phyloP scores from a whole-genome alignment of 2,113 vertebrate genomes.

The Antennarius striatus region DNA sequence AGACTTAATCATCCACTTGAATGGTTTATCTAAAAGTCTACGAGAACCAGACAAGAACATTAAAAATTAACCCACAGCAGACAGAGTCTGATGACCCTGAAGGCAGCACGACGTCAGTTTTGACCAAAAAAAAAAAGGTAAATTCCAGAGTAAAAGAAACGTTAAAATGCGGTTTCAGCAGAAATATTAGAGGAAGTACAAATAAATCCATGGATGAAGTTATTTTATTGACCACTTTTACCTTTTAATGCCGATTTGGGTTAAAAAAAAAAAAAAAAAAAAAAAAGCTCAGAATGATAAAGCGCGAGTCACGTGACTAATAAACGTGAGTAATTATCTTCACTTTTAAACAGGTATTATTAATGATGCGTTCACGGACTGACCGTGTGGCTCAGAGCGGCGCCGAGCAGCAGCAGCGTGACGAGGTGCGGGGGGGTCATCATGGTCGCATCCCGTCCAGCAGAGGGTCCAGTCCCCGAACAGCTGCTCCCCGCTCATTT shows the following conservation, averaged over 20 bases:
- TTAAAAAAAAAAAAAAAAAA: too few species aligned
- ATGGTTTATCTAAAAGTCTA: background rate
- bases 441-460: conserved; percentile 44
- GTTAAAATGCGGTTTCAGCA: too few species aligned
- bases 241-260: too few species aligned
- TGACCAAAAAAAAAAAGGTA: too few species aligned
- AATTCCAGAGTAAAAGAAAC: too few species aligned
- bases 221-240: too few species aligned
- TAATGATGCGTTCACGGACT: conserved; percentile 10
- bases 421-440: conserved; percentile 42
- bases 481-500: background rate
- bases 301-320: too few species aligned
- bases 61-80: conserved; percentile 16
- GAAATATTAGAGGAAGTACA: too few species aligned
- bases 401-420: conserved; percentile 42
- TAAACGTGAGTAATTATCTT: too few species aligned
- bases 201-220: too few species aligned
- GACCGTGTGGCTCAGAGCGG: conserved; percentile 43
- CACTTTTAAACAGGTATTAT: too few species aligned
- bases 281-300: too few species aligned
- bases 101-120: background rate
- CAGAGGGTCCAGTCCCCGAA: background rate
- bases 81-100: background rate
- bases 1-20: conserved; percentile 4
- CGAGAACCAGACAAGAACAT: background rate